Base-by-base conservation (phyloP, 2,113 vertebrate genomes). In the Paradisaea rubra region DNA sequence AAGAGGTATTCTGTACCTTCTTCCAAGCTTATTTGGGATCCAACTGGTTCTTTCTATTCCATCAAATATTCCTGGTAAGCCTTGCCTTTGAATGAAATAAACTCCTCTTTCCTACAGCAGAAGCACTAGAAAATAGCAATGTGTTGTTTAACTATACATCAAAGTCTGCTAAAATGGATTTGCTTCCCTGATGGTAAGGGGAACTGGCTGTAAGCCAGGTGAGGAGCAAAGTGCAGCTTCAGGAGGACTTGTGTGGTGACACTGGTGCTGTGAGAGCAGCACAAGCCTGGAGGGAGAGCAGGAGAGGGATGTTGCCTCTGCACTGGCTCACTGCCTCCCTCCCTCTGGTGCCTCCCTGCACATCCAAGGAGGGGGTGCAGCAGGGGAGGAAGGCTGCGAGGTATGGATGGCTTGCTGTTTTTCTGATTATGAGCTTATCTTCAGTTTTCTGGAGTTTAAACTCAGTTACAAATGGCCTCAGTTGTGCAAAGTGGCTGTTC, bases 201-300 rank as follows among this genome's bases (percentile, higher is more conserved):
- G 28, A 79, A 27, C 47, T 31, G 53, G 15, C 41, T 2, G 7
- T 52, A 44, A 78, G 30, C 11, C 0, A 2, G 15, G 17, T 15
- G 16, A 59, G 47, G n/a, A 57, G 35, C 42, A 37, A 57, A n/a
- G 24, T 7, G 15, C 10, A n/a, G 18, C 60, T 74, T 91, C 39
- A 25, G 37, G 1, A 64, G 33, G 61, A 50, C 57, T 45, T 23
- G 6, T 30, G 39, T 71, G 61, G 28, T 59, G 81, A 7, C 25
- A 30, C 23, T 0, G 1, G 31, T 28, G 47, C 23, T 31, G 3
- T 0, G 3, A 25, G 50, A 74, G 49, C 30, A 52, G 33, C 2
- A 5, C 16, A 39, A 68, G 14, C 28, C 35, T 56, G 35, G 30
- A 41, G 17, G 45, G 41, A 61, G 50, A 25, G 47, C 1, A 1